Conservation (phyloP, 2,888 invertebrate genomes). For the Aelia acuminata region DNA sequence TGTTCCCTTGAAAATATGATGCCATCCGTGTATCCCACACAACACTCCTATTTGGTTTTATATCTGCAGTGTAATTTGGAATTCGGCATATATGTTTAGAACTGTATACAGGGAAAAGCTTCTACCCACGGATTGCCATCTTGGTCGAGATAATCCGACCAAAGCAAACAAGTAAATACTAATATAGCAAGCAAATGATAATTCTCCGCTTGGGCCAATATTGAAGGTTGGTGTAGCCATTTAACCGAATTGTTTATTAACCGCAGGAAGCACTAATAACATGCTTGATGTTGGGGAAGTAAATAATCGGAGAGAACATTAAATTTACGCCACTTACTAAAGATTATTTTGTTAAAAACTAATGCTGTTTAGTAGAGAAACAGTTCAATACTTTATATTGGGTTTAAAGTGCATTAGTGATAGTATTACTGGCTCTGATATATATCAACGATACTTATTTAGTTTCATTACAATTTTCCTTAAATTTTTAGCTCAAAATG, state of each 20-base stretch:
- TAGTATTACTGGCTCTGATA: too few relatives aligned
- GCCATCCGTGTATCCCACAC: neutral
- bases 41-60: neutral
- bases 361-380: neutral
- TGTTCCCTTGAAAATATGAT: neutral
- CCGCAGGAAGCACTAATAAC: neutral
- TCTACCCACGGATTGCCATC: neutral
- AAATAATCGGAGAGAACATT: neutral
- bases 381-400: too few relatives aligned
- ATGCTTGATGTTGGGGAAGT: neutral
- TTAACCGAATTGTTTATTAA: constrained; percentile 11
- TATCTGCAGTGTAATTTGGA: neutral
- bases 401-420: too few relatives aligned
- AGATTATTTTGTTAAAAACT: neutral
- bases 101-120: neutral
- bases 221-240: neutral
- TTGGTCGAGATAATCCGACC: constrained; percentile 18
- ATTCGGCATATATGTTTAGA: neutral
- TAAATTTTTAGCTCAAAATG: too few relatives aligned
- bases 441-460: too few relatives aligned
- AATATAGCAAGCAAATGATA: constrained; percentile 5
- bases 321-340: neutral
- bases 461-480: too few relatives aligned
- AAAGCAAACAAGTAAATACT: constrained; percentile 5
- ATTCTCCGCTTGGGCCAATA: neutral